Evolutionary conservation across 2,888 invertebrate species (phyloP), one percentile per base, ranked within the genome.

Genomic region (Cetonia aurata): DNA sequence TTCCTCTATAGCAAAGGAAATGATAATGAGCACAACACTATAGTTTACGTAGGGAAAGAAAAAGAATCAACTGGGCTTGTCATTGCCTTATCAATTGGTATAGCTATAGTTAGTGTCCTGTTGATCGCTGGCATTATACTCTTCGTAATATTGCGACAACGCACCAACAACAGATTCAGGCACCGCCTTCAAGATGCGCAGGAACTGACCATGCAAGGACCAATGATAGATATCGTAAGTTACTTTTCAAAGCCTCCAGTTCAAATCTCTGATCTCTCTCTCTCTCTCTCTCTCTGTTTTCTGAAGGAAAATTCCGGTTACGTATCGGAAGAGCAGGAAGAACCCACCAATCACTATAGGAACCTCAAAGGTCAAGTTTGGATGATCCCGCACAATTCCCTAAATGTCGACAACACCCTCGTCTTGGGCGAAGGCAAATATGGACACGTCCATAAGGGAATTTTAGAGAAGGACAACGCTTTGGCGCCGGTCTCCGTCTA

Each of bases 351-450:
- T 79, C 89, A 92, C 78, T 94, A 93, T 79, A 89, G 91, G 65
- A 91, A 90, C 74, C 86, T 95, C 55, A 93, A 92, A 80, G 89
- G 92, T 76, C 92, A 91, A 80, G 86, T 95, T 0, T 92, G 92
- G 89, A 90, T 89, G 72, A 90, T 92, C 78, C 92, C 94, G 0
- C 88, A 91, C 73, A 92, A 90, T 79, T 87, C 89, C 57, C 83
- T 95, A 73, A 92, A 92, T 52, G 87, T 94, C 62, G 92, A 93
- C 78, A 88, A 90, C 1, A 79, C 81, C 4, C 69, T 76, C 80
- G 85, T 93, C 19, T 85, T 93, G 50, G 93, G 93, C 0, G 86
- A 91, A 9, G 95, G 95, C 31, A 89, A 89, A 79, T 96, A 92
- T 83, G 95, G 95, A 0, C 90, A 91, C 75, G 91, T 95, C 37